phyloP scores from a whole-genome alignment of 2,113 vertebrate species.

The Aix galericulata region DNA sequence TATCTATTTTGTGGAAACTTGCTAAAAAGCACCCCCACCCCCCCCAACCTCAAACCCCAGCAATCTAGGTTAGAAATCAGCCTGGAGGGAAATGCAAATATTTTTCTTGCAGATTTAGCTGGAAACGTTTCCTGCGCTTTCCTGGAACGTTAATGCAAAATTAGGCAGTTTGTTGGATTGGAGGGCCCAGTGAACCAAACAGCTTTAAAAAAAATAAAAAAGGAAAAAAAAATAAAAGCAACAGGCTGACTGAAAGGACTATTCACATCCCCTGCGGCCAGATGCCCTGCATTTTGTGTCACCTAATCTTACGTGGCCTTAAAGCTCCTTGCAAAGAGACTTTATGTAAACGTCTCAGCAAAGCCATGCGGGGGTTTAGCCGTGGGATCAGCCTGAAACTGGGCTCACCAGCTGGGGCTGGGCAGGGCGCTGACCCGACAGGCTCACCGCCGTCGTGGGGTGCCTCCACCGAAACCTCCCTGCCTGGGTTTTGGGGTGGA shows the following conservation, averaged over 20 bases:
- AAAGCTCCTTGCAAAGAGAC: background rate
- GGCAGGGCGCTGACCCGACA: background rate
- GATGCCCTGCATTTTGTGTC: background rate
- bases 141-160: background rate
- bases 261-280: background rate
- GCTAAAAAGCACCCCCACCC: background rate
- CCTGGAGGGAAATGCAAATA: conserved; percentile 42
- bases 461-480: background rate
- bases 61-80: background rate
- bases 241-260: background rate
- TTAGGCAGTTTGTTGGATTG: background rate
- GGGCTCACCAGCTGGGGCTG: background rate
- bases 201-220: background rate
- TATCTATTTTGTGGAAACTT: background rate
- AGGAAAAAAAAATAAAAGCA: background rate
- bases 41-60: background rate
- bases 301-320: background rate
- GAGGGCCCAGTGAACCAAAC: background rate
- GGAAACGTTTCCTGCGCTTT: background rate
- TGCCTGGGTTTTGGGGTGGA: background rate
- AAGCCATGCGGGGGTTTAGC: background rate
- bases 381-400: background rate
- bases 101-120: conserved; percentile 19
- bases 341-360: background rate
- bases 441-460: background rate